phyloP scores from a whole-genome alignment of 2,888 invertebrate genomes.

The Blastobasis lacticolella region DNA sequence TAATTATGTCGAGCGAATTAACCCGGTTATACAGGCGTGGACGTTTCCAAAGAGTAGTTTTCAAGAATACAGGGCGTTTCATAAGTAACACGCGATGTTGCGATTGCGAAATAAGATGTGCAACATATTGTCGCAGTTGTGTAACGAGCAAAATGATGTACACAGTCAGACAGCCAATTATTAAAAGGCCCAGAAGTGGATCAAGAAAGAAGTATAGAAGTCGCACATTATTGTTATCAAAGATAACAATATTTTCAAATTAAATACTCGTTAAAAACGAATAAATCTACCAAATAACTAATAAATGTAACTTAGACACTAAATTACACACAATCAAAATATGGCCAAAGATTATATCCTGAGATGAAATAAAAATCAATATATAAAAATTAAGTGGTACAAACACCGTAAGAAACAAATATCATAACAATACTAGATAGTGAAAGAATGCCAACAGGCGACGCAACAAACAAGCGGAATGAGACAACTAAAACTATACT shows the following conservation, averaged over 20 bases:
- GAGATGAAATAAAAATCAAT: neutral
- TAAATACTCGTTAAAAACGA: too few relatives aligned
- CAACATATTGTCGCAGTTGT: conserved; percentile 14
- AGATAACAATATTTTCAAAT: too few relatives aligned
- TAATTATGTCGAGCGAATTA: conserved; percentile 1
- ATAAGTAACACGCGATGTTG: conserved; percentile 12
- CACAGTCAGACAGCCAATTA: neutral
- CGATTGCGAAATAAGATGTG: conserved; percentile 11
- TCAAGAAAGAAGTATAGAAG: too few relatives aligned
- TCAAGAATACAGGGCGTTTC: conserved; percentile 11
- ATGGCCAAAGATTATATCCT: neutral
- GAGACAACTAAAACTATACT: too few relatives aligned
- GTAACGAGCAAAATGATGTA: conserved; percentile 9
- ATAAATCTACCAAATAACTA: too few relatives aligned
- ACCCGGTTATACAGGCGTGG: conserved; percentile 1
- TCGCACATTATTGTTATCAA: too few relatives aligned
- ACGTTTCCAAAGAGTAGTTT: conserved; percentile 7
- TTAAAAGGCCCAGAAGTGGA: neutral
- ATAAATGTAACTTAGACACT: too few relatives aligned
- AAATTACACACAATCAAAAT: too few relatives aligned
- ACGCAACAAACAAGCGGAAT: too few relatives aligned
- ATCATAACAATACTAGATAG: too few relatives aligned
- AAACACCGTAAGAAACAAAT: too few relatives aligned
- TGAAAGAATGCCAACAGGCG: too few relatives aligned
- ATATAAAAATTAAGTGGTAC: conserved; percentile 2